These are phyloP conservation scores for Mechanitis messenoides DNA, from an alignment of 2,888 invertebrate species.

Conservation along the genomic window DNA sequence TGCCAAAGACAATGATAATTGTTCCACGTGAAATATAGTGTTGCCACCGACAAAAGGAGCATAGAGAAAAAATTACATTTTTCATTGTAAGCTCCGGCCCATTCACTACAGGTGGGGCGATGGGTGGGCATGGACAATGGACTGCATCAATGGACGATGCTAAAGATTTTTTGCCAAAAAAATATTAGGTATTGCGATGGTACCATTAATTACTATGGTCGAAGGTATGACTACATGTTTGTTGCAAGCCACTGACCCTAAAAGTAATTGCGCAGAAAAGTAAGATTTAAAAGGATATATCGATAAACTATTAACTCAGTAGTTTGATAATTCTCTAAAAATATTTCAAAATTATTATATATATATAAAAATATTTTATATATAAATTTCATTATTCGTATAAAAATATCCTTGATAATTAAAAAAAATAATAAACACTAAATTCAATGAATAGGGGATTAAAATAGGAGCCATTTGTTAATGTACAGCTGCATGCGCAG, in stretches of 20 bases:
- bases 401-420: slow-evolving; percentile 16
- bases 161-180: slow-evolving; percentile 22
- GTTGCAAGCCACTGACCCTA: neutral
- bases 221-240: slow-evolving; percentile 17
- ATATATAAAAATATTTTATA: neutral
- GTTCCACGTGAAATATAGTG: slow-evolving; percentile 74
- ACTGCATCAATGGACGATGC: slow-evolving; percentile 68
- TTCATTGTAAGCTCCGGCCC: slow-evolving; percentile 64
- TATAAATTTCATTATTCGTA: too few relatives aligned
- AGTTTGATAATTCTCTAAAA: too few relatives aligned
- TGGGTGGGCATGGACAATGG: slow-evolving; percentile 63
- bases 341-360: too few relatives aligned
- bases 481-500: slow-evolving; percentile 56
- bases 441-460: slow-evolving; percentile 40
- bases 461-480: slow-evolving; percentile 57
- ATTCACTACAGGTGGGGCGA: slow-evolving; percentile 72
- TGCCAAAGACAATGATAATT: slow-evolving; percentile 77
- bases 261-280: neutral
- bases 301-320: too few relatives aligned
- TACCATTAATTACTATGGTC: slow-evolving; percentile 28
- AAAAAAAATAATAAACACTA: slow-evolving; percentile 27
- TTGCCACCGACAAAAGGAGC: slow-evolving; percentile 71
- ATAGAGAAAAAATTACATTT: slow-evolving; percentile 64
- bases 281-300: neutral
- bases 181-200: slow-evolving; percentile 23